Evolutionary conservation across 1,140 invertebrate genomes (phyloP).

Genomic region (Lepidostoma basale): DNA sequence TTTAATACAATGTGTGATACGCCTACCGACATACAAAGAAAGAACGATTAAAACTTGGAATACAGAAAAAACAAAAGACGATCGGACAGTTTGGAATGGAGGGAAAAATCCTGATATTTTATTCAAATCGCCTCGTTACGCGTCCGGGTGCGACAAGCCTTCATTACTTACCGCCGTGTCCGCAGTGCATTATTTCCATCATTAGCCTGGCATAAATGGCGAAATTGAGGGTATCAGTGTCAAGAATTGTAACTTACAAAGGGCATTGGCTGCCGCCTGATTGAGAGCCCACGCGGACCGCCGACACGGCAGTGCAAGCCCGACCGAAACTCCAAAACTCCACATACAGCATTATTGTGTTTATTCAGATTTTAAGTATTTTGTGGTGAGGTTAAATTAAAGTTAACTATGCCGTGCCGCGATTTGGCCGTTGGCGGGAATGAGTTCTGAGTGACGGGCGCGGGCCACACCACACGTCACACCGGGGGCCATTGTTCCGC

Average conservation of each 20-base stretch:
- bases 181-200: slow-evolving; percentile 43
- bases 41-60: no score
- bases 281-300: slow-evolving; percentile 31
- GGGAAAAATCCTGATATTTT: slow-evolving; percentile 28
- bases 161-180: slow-evolving; percentile 26
- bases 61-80: slow-evolving; percentile 20
- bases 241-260: slow-evolving; percentile 36
- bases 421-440: no score
- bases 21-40: no score
- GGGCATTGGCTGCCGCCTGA: slow-evolving; percentile 17
- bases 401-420: no score
- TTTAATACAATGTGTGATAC: no score
- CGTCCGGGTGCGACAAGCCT: slow-evolving; percentile 15
- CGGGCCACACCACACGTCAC: slow-evolving; percentile 5
- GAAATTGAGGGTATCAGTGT: slow-evolving; percentile 45
- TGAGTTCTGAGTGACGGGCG: slow-evolving; percentile 15
- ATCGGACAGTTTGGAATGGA: neutral
- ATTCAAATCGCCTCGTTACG: slow-evolving; percentile 37
- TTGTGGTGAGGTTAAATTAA: no score
- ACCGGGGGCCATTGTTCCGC: neutral
- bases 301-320: slow-evolving; percentile 7
- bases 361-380: no score
- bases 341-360: no score
- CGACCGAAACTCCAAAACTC: no score
- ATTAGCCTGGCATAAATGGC: slow-evolving; percentile 46